Evolutionary conservation across 2,113 vertebrate species (phyloP).

Genomic region (Eurypyga helias): DNA sequence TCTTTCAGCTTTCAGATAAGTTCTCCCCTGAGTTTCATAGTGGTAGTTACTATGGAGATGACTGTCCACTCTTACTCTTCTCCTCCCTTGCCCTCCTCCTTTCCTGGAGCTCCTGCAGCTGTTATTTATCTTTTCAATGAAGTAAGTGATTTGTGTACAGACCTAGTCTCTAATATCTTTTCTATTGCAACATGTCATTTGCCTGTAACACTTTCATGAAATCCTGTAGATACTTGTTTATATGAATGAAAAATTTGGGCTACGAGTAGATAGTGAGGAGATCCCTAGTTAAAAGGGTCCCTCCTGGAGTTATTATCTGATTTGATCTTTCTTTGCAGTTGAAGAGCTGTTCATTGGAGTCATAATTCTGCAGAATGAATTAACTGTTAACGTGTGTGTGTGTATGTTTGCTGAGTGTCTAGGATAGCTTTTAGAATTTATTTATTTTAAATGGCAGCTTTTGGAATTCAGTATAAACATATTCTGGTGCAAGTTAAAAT

Average conservation of each 20-base stretch:
- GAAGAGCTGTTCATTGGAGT: background rate
- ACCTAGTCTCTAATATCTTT: background rate
- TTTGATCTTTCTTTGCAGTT: constrained; percentile 7
- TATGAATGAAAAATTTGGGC: background rate
- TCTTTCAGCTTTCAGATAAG: constrained; percentile 47
- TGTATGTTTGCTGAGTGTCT: constrained; percentile 16
- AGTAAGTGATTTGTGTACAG: background rate
- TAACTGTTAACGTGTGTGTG: background rate
- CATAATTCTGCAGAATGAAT: constrained; percentile 16
- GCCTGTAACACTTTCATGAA: background rate
- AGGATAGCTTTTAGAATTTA: constrained; percentile 20
- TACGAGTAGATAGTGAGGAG: background rate
- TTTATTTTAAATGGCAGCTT: constrained; percentile 56
- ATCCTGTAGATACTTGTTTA: background rate
- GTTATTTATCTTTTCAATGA: constrained; percentile 23
- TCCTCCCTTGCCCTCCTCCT: background rate
- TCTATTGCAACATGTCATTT: background rate
- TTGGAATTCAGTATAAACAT: constrained; percentile 50
- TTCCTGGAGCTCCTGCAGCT: constrained; percentile 13
- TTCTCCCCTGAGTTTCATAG: constrained; percentile 36
- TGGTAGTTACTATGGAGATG: constrained; percentile 71
- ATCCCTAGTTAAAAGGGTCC: background rate
- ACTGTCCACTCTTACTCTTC: constrained; percentile 5
- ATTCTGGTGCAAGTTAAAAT: constrained; percentile 42
- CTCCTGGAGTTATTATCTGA: background rate